phyloP scores from a whole-genome alignment of 2,113 vertebrate genomes.

The Prolemur simus region DNA sequence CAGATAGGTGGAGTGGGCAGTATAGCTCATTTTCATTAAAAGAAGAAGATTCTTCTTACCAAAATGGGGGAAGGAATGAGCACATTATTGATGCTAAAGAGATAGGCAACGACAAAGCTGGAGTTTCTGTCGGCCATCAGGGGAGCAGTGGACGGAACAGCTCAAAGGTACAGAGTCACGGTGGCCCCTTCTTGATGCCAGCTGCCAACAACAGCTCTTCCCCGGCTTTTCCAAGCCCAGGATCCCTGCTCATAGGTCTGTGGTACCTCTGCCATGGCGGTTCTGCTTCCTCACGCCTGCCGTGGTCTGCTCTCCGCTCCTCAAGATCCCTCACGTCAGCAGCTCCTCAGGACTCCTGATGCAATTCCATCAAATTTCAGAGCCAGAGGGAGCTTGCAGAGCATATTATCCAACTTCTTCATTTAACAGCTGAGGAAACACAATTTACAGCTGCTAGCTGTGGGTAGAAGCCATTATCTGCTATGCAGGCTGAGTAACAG shows the following conservation, averaged over 20 bases:
- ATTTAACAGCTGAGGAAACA: conserved; percentile 30
- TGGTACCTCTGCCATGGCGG: background rate
- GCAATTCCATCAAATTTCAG: conserved; percentile 27
- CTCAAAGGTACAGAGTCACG: background rate
- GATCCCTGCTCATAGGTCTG: background rate
- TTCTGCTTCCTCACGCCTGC: background rate
- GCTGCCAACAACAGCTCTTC: background rate
- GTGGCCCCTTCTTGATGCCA: background rate
- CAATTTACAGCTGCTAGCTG: conserved; percentile 4
- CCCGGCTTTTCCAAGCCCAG: background rate
- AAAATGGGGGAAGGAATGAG: background rate
- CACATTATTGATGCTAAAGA: background rate
- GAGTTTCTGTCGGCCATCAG: background rate
- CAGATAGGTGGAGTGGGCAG: background rate
- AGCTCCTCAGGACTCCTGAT: background rate
- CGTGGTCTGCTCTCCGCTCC: background rate
- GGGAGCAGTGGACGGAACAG: background rate
- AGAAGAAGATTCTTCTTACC: background rate
- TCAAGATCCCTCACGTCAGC: rapidly evolving
- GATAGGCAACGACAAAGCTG: background rate
- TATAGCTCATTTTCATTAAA: background rate
- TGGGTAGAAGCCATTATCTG: background rate
- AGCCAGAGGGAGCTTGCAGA: background rate
- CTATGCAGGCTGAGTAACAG: background rate
- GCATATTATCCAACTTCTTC: background rate